Evolutionary conservation across 2,113 vertebrate species (phyloP).

Genomic region (Brienomyrus longianalis): DNA sequence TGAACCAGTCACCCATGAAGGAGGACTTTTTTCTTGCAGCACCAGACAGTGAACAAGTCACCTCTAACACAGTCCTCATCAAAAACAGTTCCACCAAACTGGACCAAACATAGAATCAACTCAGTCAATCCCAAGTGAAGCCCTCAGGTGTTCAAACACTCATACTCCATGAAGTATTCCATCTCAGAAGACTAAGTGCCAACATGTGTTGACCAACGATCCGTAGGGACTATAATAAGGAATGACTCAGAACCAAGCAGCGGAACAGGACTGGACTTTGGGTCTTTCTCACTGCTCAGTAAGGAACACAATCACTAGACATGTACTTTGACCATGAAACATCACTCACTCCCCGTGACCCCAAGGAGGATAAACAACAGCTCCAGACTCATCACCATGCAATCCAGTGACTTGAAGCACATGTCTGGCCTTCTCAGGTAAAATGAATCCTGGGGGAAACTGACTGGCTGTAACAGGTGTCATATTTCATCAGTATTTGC

Average conservation of each 20-base stretch:
- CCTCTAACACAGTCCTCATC: neutral
- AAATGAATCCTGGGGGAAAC: neutral
- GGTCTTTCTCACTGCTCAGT: neutral
- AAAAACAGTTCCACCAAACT: neutral
- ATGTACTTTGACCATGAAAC: neutral
- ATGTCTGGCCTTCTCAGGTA: neutral
- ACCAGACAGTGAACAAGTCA: neutral
- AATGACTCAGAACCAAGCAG: neutral
- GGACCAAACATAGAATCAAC: neutral
- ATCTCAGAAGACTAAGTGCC: neutral
- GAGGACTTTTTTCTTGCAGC: neutral
- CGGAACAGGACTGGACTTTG: neutral
- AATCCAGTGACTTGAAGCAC: neutral
- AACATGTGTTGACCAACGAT: neutral
- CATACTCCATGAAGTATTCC: neutral
- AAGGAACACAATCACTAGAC: neutral
- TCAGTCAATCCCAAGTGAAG: neutral
- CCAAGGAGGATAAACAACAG: neutral
- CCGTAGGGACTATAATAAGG: neutral
- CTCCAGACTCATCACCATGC: neutral
- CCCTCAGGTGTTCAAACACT: neutral
- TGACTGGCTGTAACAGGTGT: neutral
- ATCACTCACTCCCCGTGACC: neutral
- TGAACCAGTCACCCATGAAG: neutral
- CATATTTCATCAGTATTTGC: neutral